Conservation (phyloP, 2,113 vertebrate species). For the Galeopterus variegatus region DNA sequence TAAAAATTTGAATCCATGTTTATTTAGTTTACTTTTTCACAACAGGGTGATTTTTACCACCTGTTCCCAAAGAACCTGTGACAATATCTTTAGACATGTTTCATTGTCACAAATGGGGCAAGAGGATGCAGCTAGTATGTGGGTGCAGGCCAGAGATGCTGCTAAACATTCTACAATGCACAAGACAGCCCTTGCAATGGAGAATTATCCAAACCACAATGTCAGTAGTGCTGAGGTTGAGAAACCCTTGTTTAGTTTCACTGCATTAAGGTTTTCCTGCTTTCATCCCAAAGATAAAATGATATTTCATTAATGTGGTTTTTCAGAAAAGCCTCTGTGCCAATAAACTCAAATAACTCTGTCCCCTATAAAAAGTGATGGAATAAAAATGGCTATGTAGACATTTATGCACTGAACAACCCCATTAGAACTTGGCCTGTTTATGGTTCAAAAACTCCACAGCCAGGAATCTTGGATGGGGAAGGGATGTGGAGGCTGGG, state of each 20-base stretch:
- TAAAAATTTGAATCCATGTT: not conserved
- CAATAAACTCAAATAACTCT: not conserved
- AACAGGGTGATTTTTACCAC: not conserved
- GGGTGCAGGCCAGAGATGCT: not conserved
- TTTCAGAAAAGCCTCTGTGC: not conserved
- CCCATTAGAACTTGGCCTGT: not conserved
- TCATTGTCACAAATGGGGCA: not conserved
- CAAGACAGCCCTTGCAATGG: not conserved
- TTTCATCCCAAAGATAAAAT: not conserved
- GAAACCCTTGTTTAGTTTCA: not conserved
- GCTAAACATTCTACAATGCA: not conserved
- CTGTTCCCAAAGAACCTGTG: not conserved
- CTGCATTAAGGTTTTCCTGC: not conserved
- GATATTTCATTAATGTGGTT: not conserved
- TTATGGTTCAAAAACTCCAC: not conserved
- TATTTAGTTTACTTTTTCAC: slow-evolving; percentile 19
- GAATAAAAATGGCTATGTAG: not conserved
- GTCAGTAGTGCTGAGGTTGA: not conserved
- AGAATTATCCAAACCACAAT: not conserved
- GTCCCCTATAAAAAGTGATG: not conserved
- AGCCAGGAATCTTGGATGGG: not conserved
- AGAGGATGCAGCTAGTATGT: not conserved
- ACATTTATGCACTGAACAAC: not conserved
- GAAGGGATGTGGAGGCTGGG: not conserved
- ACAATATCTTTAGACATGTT: not conserved